Evolutionary conservation across 2,113 vertebrate species (phyloP), one percentile per base, ranked within the genome.

Genomic region (Phalacrocorax pelagicus): DNA sequence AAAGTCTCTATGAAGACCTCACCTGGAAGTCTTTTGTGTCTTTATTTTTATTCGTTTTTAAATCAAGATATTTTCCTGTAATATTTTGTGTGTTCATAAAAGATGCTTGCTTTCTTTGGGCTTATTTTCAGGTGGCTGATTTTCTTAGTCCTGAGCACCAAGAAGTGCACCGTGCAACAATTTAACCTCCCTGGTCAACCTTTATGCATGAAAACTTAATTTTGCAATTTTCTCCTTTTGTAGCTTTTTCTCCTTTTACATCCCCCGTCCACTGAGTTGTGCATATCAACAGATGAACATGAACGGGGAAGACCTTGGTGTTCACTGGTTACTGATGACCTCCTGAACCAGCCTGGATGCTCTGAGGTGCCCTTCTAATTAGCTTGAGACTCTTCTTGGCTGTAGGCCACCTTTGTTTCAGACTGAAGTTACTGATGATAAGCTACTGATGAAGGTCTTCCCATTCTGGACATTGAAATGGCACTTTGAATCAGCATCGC

Each of bases 231-330:
- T 84, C 70, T 73, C n/a, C 58, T 47, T 52, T 27, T 36, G 12
- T 20, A 49, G 42, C 16, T 79, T 55, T 78, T 66, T 62, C 38
- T 83, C 30, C 42, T 70, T 7, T 27, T 26, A 5, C 23, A 32
- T 29, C 8, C 5, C 23, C 15, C 9, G 29, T 47, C 17, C 84
- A 6, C 38, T 51, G 36, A 40, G 12, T 9, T 38, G 59, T 7
- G 52, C 3, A 0, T 36, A 15, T 13, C 16, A 34, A 4, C 14
- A 34, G 61, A 11, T 27, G 58, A 81, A 52, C 2, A 1, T 3
- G n/a, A 34, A 34, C 29, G 38, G 65, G 30, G 69, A 79, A 79
- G 9, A 15, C 27, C 23, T 38, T 44, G 29, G 24, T 30, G 67
- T n/a, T 47, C 66, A 21, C 2, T 5, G 19, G 15, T 55, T 44